Conservation (phyloP, 1,140 invertebrate species). For the Aporrectodea caliginosa region DNA sequence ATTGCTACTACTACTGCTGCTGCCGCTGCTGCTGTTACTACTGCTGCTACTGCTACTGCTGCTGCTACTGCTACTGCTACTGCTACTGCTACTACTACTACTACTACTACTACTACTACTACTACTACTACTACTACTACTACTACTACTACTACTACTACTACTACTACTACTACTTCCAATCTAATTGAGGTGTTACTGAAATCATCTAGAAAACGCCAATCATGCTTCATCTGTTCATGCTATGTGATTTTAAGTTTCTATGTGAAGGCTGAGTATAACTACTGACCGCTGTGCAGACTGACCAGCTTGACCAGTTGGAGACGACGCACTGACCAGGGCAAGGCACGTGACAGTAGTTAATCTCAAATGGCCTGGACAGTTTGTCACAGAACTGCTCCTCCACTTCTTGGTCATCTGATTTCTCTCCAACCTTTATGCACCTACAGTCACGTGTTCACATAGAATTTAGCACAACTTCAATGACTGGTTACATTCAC, state of each 20-base stretch:
- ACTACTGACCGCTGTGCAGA: constrained; percentile 19
- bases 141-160: constrained; percentile 20
- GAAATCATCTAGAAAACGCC: not conserved
- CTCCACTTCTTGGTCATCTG: not conserved
- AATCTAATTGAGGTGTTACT: constrained; percentile 9
- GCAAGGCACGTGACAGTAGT: constrained; percentile 24
- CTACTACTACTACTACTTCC: constrained; percentile 29
- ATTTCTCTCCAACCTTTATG: too few relatives aligned
- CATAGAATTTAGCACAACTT: too few relatives aligned
- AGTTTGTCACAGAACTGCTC: constrained; percentile 15
- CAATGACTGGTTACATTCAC: too few relatives aligned
- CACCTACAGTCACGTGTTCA: too few relatives aligned
- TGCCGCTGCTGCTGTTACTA: constrained; percentile 2
- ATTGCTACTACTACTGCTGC: constrained; percentile 4
- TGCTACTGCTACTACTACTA: constrained; percentile 28
- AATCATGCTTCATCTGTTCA: constrained; percentile 14
- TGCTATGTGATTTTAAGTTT: constrained; percentile 17
- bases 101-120: constrained; percentile 30
- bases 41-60: constrained; percentile 13
- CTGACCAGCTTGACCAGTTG: constrained; percentile 25
- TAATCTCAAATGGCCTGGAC: not conserved
- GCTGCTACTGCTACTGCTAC: constrained; percentile 14
- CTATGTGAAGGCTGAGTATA: not conserved
- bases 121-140: constrained; percentile 29
- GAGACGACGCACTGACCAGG: constrained; percentile 24